Evolutionary conservation across 2,888 invertebrate species (phyloP).

Genomic region (Dynastes maya): DNA sequence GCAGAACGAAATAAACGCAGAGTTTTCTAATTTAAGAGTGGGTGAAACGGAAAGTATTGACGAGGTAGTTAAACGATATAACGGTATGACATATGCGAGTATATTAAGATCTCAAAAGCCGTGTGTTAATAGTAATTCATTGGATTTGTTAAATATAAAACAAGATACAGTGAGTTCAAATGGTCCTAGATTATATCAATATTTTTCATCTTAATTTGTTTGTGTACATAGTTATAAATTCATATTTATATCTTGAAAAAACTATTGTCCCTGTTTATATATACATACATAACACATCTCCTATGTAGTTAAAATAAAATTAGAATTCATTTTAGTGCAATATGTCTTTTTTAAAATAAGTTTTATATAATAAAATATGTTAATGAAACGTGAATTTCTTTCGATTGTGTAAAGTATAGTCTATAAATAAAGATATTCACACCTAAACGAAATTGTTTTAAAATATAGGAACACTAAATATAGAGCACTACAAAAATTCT

Average conservation of each 20-base stretch:
- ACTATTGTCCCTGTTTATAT: constrained; percentile 44
- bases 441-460: constrained; percentile 7
- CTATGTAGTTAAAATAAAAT: constrained; percentile 36
- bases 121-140: constrained; percentile 64
- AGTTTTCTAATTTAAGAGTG: constrained; percentile 65
- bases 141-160: constrained; percentile 70
- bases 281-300: constrained; percentile 45
- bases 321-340: constrained; percentile 47
- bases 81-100: constrained; percentile 66
- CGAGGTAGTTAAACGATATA: constrained; percentile 62
- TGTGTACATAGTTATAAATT: constrained; percentile 45
- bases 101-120: constrained; percentile 52
- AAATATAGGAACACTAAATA: not conserved
- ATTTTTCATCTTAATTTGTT: constrained; percentile 70
- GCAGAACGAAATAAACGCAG: constrained; percentile 65
- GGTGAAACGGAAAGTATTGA: constrained; percentile 60
- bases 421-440: constrained; percentile 47
- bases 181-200: constrained; percentile 72
- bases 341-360: constrained; percentile 46
- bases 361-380: constrained; percentile 47
- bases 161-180: constrained; percentile 65
- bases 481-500: not conserved
- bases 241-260: constrained; percentile 43
- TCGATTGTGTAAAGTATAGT: constrained; percentile 45
- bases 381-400: constrained; percentile 47